These are phyloP conservation scores for Takifugu bimaculatus DNA, from an alignment of 2,113 vertebrate genomes.

Conservation along the genomic window DNA sequence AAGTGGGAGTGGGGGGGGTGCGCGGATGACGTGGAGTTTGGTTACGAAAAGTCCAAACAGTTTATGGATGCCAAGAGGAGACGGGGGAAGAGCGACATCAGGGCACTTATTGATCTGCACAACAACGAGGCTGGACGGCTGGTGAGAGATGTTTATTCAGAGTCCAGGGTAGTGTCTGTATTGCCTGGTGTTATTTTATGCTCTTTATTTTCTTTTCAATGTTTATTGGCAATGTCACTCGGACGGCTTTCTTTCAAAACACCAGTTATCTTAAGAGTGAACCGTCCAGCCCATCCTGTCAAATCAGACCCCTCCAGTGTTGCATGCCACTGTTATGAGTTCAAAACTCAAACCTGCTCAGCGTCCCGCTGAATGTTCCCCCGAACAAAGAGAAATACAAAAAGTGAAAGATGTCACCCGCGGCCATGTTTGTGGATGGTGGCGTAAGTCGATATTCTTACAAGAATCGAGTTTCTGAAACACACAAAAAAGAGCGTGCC, in stretches of 20 bases:
- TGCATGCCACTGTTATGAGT: no score
- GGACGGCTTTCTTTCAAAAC: no score
- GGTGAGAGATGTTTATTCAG: slow-evolving; percentile 57
- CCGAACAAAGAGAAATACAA: background rate
- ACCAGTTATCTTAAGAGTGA: no score
- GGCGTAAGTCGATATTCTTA: slow-evolving; percentile 69
- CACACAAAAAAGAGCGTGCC: slow-evolving; percentile 67
- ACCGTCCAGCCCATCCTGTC: no score
- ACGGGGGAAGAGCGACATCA: slow-evolving; percentile 91
- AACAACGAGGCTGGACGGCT: slow-evolving; percentile 94
- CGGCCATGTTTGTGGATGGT: slow-evolving; percentile 54
- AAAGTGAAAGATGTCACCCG: slow-evolving; percentile 48
- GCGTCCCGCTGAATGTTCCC: background rate
- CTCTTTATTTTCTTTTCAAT: no score
- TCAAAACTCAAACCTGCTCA: background rate
- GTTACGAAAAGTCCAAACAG: slow-evolving; percentile 93
- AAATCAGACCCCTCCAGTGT: no score
- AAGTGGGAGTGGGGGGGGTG: slow-evolving; percentile 98
- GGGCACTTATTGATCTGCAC: slow-evolving; percentile 89
- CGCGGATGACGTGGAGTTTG: slow-evolving; percentile 93
- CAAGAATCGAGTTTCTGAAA: slow-evolving; percentile 72
- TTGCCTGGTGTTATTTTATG: no score
- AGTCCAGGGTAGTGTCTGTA: background rate
- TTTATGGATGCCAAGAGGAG: slow-evolving; percentile 94
- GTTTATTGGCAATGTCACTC: no score